phyloP scores from a whole-genome alignment of 2,113 vertebrate genomes.

The Origma solitaria region DNA sequence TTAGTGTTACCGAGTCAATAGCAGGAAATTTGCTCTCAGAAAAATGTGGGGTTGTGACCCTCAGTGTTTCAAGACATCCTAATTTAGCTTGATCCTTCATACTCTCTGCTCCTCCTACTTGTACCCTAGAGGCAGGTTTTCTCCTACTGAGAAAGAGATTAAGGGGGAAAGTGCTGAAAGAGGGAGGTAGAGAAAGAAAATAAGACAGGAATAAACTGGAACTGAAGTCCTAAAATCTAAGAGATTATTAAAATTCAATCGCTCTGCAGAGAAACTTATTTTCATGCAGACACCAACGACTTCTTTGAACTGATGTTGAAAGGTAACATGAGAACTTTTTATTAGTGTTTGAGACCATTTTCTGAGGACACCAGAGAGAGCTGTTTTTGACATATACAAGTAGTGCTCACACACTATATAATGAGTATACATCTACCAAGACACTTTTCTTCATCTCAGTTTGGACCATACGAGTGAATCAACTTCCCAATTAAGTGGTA shows the following conservation, averaged over 20 bases:
- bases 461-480: not conserved
- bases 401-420: constrained; percentile 13
- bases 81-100: constrained; percentile 39
- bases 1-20: constrained; percentile 48
- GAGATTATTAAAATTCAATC: constrained; percentile 68
- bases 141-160: constrained; percentile 47
- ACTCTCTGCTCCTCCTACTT: constrained; percentile 64
- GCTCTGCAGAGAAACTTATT: constrained; percentile 29
- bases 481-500: constrained; percentile 43
- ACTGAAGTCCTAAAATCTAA: constrained; percentile 55
- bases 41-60: constrained; percentile 61
- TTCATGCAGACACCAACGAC: constrained; percentile 51
- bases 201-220: constrained; percentile 47
- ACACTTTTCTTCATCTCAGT: not conserved
- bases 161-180: constrained; percentile 47
- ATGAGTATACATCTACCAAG: constrained; percentile 18
- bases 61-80: constrained; percentile 58
- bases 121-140: constrained; percentile 58
- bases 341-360: constrained; percentile 49
- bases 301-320: constrained; percentile 65
- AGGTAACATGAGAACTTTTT: constrained; percentile 45
- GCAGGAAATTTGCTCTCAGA: constrained; percentile 66
- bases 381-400: constrained; percentile 19
- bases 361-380: constrained; percentile 53
- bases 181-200: constrained; percentile 32